Percentiles rank a stretch among this genome's conserved stretches.
phyloP scores from a whole-genome alignment of 2,888 invertebrate species.

The Lordiphosa andalusiaca region DNA sequence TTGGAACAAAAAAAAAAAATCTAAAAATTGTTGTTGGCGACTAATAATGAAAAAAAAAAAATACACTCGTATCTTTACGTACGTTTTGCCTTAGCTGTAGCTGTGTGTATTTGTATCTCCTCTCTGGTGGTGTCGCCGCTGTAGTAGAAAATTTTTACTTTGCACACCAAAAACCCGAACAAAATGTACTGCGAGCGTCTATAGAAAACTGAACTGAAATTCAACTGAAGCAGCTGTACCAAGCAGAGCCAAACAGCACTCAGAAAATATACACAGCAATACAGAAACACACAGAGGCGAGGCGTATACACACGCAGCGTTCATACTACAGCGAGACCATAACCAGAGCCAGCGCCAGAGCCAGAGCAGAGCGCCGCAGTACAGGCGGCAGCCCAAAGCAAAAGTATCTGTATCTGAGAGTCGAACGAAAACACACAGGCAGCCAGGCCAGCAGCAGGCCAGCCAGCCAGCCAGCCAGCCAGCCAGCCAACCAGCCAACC shows the following conservation, averaged over 20 bases:
- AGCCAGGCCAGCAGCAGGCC: constrained; percentile 31
- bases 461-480: constrained; percentile 48
- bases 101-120: constrained; percentile 27
- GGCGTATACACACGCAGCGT: constrained; percentile 45
- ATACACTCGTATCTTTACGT: constrained; percentile 34
- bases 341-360: constrained; percentile 45
- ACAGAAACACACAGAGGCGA: constrained; percentile 23
- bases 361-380: constrained; percentile 36
- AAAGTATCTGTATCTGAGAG: constrained; percentile 73
- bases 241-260: constrained; percentile 43
- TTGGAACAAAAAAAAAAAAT: neutral
- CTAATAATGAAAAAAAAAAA: too few species aligned
- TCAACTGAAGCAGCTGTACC: constrained; percentile 75
- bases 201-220: constrained; percentile 76
- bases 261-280: constrained; percentile 7
- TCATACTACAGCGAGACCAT: constrained; percentile 67
- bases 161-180: constrained; percentile 53
- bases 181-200: constrained; percentile 70
- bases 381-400: constrained; percentile 52
- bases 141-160: constrained; percentile 27
- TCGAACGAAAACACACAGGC: constrained; percentile 33
- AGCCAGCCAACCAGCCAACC: constrained; percentile 40
- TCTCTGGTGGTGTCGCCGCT: constrained; percentile 15
- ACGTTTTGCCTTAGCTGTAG: constrained; percentile 41
- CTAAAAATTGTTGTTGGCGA: neutral